Evolutionary conservation across 2,888 invertebrate genomes (phyloP), one percentile per base, ranked within the genome.

Genomic region (Noctuana brunneofusca): DNA sequence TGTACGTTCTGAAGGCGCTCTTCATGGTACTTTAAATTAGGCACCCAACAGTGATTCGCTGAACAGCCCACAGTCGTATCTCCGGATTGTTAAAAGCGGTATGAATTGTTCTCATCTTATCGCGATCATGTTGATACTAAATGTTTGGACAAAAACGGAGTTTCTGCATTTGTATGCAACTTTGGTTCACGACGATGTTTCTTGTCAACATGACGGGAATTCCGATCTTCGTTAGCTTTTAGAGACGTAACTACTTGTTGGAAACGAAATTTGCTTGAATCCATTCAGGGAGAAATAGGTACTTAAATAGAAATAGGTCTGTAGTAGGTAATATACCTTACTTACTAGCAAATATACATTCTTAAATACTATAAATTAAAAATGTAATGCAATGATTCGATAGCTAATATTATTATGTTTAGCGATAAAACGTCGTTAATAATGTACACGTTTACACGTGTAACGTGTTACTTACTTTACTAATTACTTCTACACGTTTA

Each of bases 1-100:
- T 41, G 18, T 35, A 62, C 65, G 55, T 65, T 65, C 63, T 62
- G 58, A n/a, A 64, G 50, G 46, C 52, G 52, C 46, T 57, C 24
- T 63, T 46, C 43, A 52, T 64, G 64, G 64, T 65, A 58, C 60
- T 58, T 62, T 58, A 55, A 48, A 64, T 65, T 62, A 62, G 64
- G 35, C 65, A 58, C 53, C 56, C 46, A 54, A 64, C 59, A 46
- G 59, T 32, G 59, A 53, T 24, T 49, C 32, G 27, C 49, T 58
- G 38, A 38, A 50, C 38, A 24, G 35, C 22, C n/a, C 14, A 14
- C 38, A 14, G 6, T 43, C 27, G 22, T 58, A 20, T 49, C 32
- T 58, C 49, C 20, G 11, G 48, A 22, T 49, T 35, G 12, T 43
- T 35, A 16, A 22, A 53, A 54, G 16, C 38, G 54, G 24, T 35